Evolutionary conservation across 1,140 invertebrate species (phyloP).

Genomic region (Calliphora vicina): DNA sequence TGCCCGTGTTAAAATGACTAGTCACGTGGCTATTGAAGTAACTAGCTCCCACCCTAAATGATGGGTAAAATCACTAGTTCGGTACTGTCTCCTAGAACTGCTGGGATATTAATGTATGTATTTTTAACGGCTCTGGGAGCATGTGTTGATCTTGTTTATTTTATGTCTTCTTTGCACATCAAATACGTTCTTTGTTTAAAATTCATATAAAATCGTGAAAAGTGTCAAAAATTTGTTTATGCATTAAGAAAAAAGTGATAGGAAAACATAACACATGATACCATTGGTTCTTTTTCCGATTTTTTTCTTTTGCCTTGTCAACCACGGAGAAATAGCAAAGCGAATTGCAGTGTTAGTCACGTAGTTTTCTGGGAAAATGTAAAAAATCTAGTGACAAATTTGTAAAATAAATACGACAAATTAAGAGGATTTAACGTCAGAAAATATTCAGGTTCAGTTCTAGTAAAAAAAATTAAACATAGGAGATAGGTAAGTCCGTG

Average conservation of each 20-base stretch:
- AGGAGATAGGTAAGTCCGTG: too few relatives aligned
- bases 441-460: too few relatives aligned
- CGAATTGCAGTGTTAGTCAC: background rate
- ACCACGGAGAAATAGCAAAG: too few relatives aligned
- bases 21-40: too few relatives aligned
- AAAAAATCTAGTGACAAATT: background rate
- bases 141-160: constrained; percentile 17
- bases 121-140: background rate
- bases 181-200: background rate
- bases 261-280: background rate
- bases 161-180: background rate
- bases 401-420: background rate
- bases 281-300: background rate
- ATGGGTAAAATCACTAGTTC: too few relatives aligned
- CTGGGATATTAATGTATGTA: too few relatives aligned
- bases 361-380: background rate
- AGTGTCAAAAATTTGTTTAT: background rate
- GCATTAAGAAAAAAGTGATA: background rate
- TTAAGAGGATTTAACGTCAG: background rate
- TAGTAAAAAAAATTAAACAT: too few relatives aligned
- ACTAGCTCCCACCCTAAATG: too few relatives aligned
- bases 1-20: too few relatives aligned
- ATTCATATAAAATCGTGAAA: constrained; percentile 3
- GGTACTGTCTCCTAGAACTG: too few relatives aligned
- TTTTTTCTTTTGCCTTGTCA: too few relatives aligned